phyloP scores from a whole-genome alignment of 1,140 invertebrate genomes.

The Coboldia fuscipes region DNA sequence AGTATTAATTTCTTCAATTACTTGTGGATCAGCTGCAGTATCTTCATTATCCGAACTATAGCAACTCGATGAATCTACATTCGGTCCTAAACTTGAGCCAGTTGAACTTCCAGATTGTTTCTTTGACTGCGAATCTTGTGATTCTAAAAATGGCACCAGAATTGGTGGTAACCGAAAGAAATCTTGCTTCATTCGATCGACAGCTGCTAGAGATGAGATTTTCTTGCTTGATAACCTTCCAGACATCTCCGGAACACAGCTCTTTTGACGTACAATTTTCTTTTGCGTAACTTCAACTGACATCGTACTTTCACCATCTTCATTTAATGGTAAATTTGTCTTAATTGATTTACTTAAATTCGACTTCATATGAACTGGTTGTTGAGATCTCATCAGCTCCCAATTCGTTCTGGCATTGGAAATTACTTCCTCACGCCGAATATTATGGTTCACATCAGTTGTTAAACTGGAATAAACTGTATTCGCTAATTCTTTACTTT shows the following conservation, averaged over 20 bases:
- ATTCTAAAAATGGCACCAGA: constrained; percentile 22
- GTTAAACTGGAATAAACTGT: constrained; percentile 39
- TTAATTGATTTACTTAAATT: not conserved
- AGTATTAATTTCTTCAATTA: too few species aligned
- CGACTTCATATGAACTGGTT: constrained; percentile 25
- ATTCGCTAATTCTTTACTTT: constrained; percentile 46
- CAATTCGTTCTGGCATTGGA: constrained; percentile 62
- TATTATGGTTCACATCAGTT: constrained; percentile 39
- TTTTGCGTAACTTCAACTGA: not conserved
- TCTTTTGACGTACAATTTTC: constrained; percentile 16
- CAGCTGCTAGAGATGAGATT: not conserved
- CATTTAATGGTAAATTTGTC: not conserved
- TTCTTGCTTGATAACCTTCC: constrained; percentile 9
- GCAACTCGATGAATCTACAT: constrained; percentile 40
- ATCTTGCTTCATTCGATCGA: constrained; percentile 12
- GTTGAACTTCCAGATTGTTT: constrained; percentile 23
- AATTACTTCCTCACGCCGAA: constrained; percentile 50
- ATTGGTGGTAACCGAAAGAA: constrained; percentile 41
- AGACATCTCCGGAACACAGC: constrained; percentile 5
- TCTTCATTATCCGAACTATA: constrained; percentile 30
- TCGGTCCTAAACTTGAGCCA: constrained; percentile 36
- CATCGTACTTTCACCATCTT: not conserved
- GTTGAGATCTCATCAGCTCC: constrained; percentile 48
- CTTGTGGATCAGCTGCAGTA: too few species aligned
- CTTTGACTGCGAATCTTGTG: constrained; percentile 19